Percentiles rank a stretch among this genome's conserved stretches.
Conservation (phyloP, 2,113 vertebrate genomes). For the Oxyura jamaicensis region DNA sequence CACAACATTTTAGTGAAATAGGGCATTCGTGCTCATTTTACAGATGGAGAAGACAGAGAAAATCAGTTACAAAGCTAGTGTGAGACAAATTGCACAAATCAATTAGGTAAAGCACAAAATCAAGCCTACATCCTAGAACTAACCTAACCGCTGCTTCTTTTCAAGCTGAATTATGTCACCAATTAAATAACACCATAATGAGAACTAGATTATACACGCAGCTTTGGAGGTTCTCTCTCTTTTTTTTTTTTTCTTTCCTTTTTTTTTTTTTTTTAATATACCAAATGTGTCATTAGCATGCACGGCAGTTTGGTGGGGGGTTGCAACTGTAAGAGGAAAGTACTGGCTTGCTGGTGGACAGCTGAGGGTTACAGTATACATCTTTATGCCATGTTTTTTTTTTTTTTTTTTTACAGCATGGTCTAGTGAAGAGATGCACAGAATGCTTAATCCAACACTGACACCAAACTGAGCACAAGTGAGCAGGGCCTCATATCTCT, state of each 20-base stretch:
- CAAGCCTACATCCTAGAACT: neutral
- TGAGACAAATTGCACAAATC: neutral
- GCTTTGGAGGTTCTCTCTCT: neutral
- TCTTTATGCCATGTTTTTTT: neutral
- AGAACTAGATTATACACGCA: neutral
- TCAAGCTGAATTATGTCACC: neutral
- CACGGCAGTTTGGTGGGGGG: neutral
- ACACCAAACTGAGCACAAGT: neutral
- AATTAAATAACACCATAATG: neutral
- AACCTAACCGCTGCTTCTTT: neutral
- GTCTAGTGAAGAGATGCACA: neutral
- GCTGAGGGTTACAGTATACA: neutral
- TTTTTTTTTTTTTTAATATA: neutral
- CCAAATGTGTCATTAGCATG: neutral
- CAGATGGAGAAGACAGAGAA: neutral
- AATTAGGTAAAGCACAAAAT: neutral
- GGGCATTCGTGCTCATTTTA: neutral
- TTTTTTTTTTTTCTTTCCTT: neutral
- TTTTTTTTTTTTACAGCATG: neutral
- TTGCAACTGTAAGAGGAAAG: neutral
- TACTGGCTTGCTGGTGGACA: neutral
- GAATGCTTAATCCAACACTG: neutral
- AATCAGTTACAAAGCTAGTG: neutral
- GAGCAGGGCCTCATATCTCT: neutral
- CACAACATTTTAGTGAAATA: neutral